Conservation (phyloP, 2,797 vertebrate genomes). For the Bovichtus diacanthus region DNA sequence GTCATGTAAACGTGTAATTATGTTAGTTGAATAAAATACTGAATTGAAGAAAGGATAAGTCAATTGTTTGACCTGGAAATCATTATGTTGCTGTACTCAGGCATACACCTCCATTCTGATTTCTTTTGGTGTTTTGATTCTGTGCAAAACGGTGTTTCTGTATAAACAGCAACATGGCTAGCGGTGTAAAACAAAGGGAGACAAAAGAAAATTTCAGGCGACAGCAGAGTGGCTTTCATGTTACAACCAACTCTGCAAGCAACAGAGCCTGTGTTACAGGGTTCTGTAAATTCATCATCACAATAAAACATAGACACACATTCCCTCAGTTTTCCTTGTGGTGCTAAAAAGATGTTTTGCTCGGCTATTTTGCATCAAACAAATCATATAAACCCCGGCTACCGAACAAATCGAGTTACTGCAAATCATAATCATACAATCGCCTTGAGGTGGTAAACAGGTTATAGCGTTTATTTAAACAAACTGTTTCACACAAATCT, state of each 20-base stretch:
- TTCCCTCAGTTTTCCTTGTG: slow-evolving; percentile 13
- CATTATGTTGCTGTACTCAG: slow-evolving; percentile 18
- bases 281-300: slow-evolving; percentile 52
- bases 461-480: slow-evolving; percentile 47
- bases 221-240: slow-evolving; percentile 47
- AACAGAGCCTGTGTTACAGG: slow-evolving; percentile 28
- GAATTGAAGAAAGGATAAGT: slow-evolving; percentile 38
- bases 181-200: slow-evolving; percentile 13
- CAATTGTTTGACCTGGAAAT: slow-evolving; percentile 44
- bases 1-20: slow-evolving; percentile 40
- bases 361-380: slow-evolving; percentile 42
- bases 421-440: slow-evolving; percentile 39
- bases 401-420: slow-evolving; percentile 32
- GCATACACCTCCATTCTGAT: background rate
- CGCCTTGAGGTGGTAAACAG: slow-evolving; percentile 42
- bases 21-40: slow-evolving; percentile 32
- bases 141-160: background rate
- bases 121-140: slow-evolving; percentile 13
- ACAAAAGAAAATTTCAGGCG: slow-evolving; percentile 15
- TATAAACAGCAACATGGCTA: slow-evolving; percentile 8
- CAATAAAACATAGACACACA: slow-evolving; percentile 42
- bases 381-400: slow-evolving; percentile 43
- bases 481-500: slow-evolving; percentile 30
- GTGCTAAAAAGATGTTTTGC: slow-evolving; percentile 34
- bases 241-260: slow-evolving; percentile 26